These are phyloP conservation scores for Coranthus polyacanthus DNA, from an alignment of 2,797 vertebrate species.

Conservation along the genomic window DNA sequence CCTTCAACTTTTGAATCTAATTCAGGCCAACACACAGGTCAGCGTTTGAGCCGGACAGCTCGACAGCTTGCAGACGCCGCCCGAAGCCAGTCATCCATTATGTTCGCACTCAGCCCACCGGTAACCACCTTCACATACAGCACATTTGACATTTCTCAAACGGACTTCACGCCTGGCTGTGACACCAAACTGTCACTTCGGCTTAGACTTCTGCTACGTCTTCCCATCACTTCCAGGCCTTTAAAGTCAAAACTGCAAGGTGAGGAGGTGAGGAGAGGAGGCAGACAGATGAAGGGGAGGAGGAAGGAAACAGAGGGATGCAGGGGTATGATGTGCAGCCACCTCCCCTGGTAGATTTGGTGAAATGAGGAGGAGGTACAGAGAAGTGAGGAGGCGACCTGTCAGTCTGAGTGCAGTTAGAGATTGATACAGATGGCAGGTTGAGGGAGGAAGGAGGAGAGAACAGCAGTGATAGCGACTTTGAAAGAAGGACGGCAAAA, in stretches of 20 bases:
- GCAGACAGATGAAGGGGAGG: conserved; percentile 7
- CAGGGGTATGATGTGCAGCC: conserved; percentile 24
- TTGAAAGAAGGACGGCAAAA: conserved; percentile 22
- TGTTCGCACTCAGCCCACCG: conserved; percentile 55
- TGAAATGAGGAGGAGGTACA: conserved; percentile 21
- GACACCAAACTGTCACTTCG: conserved; percentile 64
- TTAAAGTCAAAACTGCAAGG: conserved; percentile 37
- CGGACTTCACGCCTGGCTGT: conserved; percentile 35
- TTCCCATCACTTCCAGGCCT: conserved; percentile 27
- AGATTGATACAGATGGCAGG: conserved; percentile 44
- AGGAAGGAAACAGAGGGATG: conserved; percentile 22
- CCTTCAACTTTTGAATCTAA: conserved; percentile 41
- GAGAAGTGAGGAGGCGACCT: conserved; percentile 37
- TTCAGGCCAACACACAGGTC: conserved; percentile 23
- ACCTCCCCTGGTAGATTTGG: conserved; percentile 13
- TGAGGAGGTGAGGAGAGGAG: conserved; percentile 17
- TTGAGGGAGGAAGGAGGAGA: conserved; percentile 6
- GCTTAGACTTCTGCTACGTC: conserved; percentile 33
- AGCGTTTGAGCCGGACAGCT: conserved; percentile 31
- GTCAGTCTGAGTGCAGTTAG: conserved; percentile 27
- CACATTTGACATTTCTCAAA: conserved; percentile 56
- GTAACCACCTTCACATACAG: conserved; percentile 48
- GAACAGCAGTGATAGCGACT: conserved; percentile 22
- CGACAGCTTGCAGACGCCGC: conserved; percentile 46
- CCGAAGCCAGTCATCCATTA: conserved; percentile 59